These are phyloP conservation scores for Calameuta filiformis DNA, from an alignment of 2,888 invertebrate species.

Conservation along the genomic window DNA sequence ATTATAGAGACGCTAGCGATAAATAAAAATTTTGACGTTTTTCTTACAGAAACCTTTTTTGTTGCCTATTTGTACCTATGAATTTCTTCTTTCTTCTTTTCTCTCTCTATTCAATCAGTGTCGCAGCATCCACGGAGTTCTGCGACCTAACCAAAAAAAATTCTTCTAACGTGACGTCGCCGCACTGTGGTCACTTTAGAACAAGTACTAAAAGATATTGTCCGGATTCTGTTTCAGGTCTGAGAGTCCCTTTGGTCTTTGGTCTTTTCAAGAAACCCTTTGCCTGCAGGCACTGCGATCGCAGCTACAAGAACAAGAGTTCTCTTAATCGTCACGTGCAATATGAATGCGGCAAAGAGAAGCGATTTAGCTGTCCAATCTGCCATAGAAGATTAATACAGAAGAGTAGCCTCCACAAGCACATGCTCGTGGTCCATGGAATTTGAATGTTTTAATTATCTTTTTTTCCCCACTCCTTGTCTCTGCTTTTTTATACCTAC, in stretches of 20 bases:
- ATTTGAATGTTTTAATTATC: constrained; percentile 16
- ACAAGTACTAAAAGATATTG: constrained; percentile 33
- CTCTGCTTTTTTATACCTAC: not conserved
- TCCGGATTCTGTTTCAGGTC: constrained; percentile 34
- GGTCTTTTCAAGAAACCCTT: constrained; percentile 28
- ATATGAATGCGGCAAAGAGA: constrained; percentile 46
- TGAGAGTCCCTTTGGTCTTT: not conserved
- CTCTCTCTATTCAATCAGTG: not conserved
- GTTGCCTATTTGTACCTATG: not conserved
- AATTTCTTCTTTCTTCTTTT: not conserved
- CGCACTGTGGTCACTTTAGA: constrained; percentile 15
- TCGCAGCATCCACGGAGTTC: not conserved
- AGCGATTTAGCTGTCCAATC: constrained; percentile 44
- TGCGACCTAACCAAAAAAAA: not conserved
- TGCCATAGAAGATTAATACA: constrained; percentile 38
- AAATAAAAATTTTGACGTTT: not conserved
- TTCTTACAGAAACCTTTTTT: not conserved
- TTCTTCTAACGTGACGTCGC: not conserved
- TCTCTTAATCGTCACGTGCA: constrained; percentile 54
- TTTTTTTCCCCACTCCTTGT: not conserved
- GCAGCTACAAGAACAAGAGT: constrained; percentile 58
- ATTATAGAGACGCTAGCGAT: not conserved
- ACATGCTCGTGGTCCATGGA: constrained; percentile 37
- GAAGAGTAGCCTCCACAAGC: constrained; percentile 36
- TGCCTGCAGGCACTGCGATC: constrained; percentile 37